A percentile compares a stretch with the other conserved stretches of the same genome.
Evolutionary conservation across 2,113 vertebrate genomes (phyloP).

Genomic region (Halcyon malimbica): DNA sequence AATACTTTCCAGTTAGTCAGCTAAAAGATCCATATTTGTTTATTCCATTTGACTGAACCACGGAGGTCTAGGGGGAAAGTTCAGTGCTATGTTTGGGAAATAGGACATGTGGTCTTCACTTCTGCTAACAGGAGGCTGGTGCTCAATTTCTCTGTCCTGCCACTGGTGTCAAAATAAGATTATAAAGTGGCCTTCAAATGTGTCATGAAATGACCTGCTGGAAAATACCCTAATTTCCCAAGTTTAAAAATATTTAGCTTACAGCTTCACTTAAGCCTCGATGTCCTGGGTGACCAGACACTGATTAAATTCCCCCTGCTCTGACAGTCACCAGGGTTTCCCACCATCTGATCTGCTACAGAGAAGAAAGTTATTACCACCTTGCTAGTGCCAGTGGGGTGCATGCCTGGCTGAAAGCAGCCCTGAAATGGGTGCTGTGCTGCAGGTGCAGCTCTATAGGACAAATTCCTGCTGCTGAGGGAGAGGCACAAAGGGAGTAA

Average conservation of each 20-base stretch:
- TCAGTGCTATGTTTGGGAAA: not conserved
- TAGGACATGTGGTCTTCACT: not conserved
- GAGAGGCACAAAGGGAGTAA: not conserved
- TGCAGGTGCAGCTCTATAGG: not conserved
- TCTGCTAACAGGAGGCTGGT: not conserved
- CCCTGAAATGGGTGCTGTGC: not conserved
- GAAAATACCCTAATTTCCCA: not conserved
- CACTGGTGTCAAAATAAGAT: conserved; percentile 14
- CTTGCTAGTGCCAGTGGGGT: not conserved
- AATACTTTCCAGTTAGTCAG: conserved; percentile 50
- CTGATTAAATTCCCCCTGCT: not conserved
- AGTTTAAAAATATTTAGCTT: not conserved
- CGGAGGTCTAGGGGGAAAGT: not conserved
- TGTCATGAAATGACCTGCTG: not conserved
- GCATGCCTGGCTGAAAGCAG: not conserved
- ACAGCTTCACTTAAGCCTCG: not conserved
- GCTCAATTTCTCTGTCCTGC: not conserved
- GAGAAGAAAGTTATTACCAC: not conserved
- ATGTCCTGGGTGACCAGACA: not conserved
- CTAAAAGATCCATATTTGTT: conserved; percentile 23
- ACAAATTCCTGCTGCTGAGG: not conserved
- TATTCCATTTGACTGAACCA: not conserved
- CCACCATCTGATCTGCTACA: not conserved
- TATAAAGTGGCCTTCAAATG: not conserved
- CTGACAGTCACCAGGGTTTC: not conserved